Conservation (phyloP, 92 coral and sea anemone species). For the Actinostola sp. region DNA sequence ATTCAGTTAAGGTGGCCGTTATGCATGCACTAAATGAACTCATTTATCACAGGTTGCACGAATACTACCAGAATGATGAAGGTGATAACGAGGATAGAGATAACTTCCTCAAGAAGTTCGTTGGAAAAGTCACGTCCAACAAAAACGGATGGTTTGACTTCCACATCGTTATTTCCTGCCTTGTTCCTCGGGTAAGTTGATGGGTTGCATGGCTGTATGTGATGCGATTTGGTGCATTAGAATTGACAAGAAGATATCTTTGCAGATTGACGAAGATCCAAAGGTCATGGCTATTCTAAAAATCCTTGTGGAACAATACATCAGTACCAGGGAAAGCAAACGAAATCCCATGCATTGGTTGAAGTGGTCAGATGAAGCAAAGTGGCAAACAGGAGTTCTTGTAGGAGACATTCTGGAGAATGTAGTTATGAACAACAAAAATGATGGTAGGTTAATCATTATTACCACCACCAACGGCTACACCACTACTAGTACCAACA, state of each 20-base stretch:
- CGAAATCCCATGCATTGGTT: not conserved
- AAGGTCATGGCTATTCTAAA: not conserved
- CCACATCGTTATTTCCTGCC: constrained; percentile 1
- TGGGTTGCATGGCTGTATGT: no score
- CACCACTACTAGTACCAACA: no score
- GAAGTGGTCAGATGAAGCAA: constrained; percentile 10
- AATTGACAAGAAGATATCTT: not conserved
- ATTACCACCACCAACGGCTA: no score
- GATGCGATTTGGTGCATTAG: not conserved
- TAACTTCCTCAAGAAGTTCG: not conserved
- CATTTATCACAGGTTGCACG: not conserved
- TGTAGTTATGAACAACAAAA: constrained; percentile 7
- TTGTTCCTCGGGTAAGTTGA: constrained; percentile 12
- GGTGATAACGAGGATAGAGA: not conserved
- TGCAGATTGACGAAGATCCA: constrained; percentile 11
- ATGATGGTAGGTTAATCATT: constrained; percentile 1
- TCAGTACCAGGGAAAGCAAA: not conserved
- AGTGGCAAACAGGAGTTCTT: constrained; percentile 26
- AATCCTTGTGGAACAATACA: constrained; percentile 1
- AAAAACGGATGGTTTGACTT: constrained; percentile 23
- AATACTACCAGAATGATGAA: not conserved
- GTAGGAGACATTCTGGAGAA: constrained; percentile 14
- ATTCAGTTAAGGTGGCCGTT: not conserved
- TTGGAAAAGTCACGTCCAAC: not conserved
- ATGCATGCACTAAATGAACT: not conserved